Base-by-base conservation (phyloP, 2,888 invertebrate genomes). In the Lasius platythorax region DNA sequence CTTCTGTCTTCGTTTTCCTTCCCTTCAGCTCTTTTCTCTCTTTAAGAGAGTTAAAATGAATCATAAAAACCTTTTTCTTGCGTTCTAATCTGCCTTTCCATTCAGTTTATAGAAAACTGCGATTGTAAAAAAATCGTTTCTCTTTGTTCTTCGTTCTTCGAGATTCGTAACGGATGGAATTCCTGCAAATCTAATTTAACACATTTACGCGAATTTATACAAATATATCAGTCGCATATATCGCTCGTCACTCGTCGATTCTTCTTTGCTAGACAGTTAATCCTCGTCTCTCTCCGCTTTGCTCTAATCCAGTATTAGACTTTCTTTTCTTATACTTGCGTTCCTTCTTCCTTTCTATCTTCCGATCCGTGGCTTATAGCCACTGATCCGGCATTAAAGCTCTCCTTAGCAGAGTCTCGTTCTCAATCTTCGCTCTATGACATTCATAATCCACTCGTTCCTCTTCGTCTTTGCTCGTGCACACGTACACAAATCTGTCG, bases 251-350 rank as follows among this genome's bases (percentile, higher is more conserved):
- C 46, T 50, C 43, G 46, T 46, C 46, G 18, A 46, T 1, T 46
- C n/a, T n/a, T 50, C 6, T 53, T 53, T 53, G 15, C 6, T 8
- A n/a, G 18, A 50, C 4, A 18, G 6, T 73, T 82, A 64, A 75
- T 82, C 67, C 43, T 33, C n/a, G 11, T n/a, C 37, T 43, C 37
- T 46, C 18, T 56, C 58, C 66, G 82, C 75, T 84, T 78, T 81
- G 56, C 74, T 63, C 33, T 88, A 85, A 88, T 85, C 88, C 85
- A 30, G 74, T 76, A 85, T 88, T 86, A 82, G 72, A 88, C 74
- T 85, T 88, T 79, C 81, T 82, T 78, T 46, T 64, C 66, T n/a
- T 23, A 56, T 23, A 23, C 23, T 18, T 53, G 58, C 50, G 61
- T 70, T 76, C 64, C 43, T 46, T 81, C 33, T 40, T 50, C 61